These are phyloP conservation scores for Equus quagga DNA, from an alignment of 2,113 vertebrate species.

Conservation along the genomic window DNA sequence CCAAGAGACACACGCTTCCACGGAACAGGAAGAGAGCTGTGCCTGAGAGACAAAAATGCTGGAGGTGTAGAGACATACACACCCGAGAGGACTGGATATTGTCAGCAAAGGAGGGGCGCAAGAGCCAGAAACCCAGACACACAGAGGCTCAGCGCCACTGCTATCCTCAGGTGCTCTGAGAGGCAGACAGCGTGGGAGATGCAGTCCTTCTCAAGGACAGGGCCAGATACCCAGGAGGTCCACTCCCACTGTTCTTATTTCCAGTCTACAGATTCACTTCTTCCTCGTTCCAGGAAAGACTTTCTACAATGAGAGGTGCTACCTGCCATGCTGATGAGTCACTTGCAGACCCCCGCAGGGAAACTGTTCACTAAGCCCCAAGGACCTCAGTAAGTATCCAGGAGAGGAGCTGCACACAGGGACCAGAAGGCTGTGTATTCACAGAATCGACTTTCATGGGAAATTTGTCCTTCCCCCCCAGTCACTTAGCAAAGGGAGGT, in stretches of 20 bases:
- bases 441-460: background rate
- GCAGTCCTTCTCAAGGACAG: background rate
- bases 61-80: background rate
- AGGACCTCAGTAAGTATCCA: fast-evolving
- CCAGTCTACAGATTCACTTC: background rate
- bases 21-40: background rate
- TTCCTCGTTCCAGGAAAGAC: background rate
- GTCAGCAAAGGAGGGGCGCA: background rate
- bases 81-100: background rate
- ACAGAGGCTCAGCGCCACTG: fast-evolving
- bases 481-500: background rate
- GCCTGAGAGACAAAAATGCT: background rate
- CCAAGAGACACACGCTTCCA: background rate
- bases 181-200: background rate
- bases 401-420: fast-evolving
- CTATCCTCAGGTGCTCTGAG: background rate
- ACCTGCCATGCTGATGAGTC: background rate
- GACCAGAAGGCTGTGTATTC: background rate
- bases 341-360: background rate
- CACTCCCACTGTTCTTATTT: background rate
- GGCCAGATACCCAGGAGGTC: no score
- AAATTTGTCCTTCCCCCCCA: no score
- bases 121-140: background rate
- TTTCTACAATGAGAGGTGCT: background rate
- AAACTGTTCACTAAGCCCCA: background rate